Percentiles rank a stretch among this genome's conserved stretches.
These are phyloP conservation scores for Poecile atricapillus DNA, from an alignment of 2,113 vertebrate species.

Conservation along the genomic window DNA sequence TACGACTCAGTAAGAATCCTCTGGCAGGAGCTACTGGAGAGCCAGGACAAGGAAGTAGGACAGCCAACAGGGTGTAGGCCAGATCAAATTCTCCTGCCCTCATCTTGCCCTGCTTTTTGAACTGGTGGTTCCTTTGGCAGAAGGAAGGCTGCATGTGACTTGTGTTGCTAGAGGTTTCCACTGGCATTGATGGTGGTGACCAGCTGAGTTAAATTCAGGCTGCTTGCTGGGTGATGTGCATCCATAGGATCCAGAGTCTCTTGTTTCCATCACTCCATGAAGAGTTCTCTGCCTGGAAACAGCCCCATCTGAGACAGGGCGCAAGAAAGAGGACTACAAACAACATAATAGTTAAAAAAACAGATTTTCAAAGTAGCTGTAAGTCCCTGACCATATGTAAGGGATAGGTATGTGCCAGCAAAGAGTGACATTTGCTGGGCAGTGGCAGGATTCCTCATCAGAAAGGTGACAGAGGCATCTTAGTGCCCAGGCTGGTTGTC, in stretches of 20 bases:
- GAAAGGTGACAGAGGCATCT: background rate
- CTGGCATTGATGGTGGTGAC: background rate
- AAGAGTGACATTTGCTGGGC: background rate
- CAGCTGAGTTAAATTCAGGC: background rate
- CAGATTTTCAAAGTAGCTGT: background rate
- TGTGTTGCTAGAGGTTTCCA: background rate
- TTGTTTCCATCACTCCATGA: background rate
- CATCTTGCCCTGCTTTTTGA: background rate
- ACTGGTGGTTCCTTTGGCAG: background rate
- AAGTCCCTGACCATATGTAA: background rate
- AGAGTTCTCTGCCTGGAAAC: background rate
- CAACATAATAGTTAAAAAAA: background rate
- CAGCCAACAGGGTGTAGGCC: background rate
- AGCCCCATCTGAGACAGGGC: background rate
- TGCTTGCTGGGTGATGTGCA: background rate
- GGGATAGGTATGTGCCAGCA: background rate
- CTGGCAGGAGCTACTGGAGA: conserved; percentile 24
- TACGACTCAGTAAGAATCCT: conserved; percentile 15
- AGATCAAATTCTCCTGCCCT: conserved; percentile 8
- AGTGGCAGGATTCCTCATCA: background rate
- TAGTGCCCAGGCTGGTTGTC: background rate
- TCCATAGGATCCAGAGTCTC: background rate
- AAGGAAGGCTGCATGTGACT: background rate
- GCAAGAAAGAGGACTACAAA: background rate
- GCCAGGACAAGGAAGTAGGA: conserved; percentile 1